Base-by-base conservation (phyloP, 2,113 vertebrate species). In the Coregonus clupeaformis region DNA sequence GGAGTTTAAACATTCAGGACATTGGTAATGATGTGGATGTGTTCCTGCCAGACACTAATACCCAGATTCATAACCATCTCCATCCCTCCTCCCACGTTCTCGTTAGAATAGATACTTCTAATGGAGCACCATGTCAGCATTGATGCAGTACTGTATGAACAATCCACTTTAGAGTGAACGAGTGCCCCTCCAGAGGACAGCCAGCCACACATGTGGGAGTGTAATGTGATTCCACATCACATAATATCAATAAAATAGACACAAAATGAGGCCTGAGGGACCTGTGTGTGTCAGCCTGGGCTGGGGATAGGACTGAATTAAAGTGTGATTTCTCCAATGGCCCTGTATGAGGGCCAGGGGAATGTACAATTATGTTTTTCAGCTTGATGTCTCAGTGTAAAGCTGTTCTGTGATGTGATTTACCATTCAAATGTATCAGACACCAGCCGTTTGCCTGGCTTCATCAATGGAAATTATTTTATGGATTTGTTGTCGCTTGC, bases 261-360 rank as follows among this genome's bases (percentile, higher is more conserved):
- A 25, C 78, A 75, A 77, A 81, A 81, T 72, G 80, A 79, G 74
- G 13, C 62, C 78, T 67, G 45, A 68, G 30, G 57, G 70, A n/a
- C 60, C 6, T 68, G 7, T 18, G 16, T 18, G 2, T 64, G 0
- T 68, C 59, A 3, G 45, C 65, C n/a, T 27, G 13, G 30, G 57
- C 63, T 69, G 22, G 59, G 67, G 27, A 69, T 76, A 16, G n/a
- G 70, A 47, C 27, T 45, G 24, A 64, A 70, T 63, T 47, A n/a
- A 60, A 74, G 55, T 69, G 57, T 16, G 71, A 30, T 69, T 65
- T 55, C 69, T 78, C 59, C n/a, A 25, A 24, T 6, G 70, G 72
- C 22, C 64, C 32, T 14, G 3, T 66, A 36, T 62, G 59, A 22
- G 60, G 65, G 13, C 5, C 18, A 3, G 27, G 65, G 18, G 14